Evolutionary conservation across 2,113 vertebrate species (phyloP), one percentile per base, ranked within the genome.

Genomic region (Albula glossodonta): DNA sequence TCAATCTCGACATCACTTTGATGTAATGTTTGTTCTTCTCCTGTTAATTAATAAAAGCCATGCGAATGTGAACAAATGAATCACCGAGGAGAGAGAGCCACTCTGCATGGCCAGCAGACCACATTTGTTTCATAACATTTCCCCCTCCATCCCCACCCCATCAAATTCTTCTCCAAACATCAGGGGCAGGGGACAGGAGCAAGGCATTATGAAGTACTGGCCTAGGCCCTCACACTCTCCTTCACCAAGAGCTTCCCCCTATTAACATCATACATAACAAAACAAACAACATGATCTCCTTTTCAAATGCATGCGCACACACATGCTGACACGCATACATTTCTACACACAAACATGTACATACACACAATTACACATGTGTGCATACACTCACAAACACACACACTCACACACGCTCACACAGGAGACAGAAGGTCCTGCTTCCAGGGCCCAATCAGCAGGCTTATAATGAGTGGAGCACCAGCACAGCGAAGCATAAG

Each of bases 1-100:
- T 88, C 6, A 88, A 85, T 84, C 86, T 87, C 77, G 85, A 90
- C 84, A 57, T 60, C 84, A 80, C 86, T 90, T 90, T 87, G 91
- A 92, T 89, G 83, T 51, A 12, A 60, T 56, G 66, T 66, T 51
- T 87, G 63, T 83, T 85, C 49, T 60, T 66, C 56, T 57, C 15
- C 41, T 81, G 51, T 83, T 79, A 66, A 85, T 80, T 50, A 81
- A 85, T 85, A 85, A 77, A 53, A 60, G 60, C 66, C n/a, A 10
- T 56, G 41, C 41, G 77, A 63, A 10, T 56, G 41, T 49, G 77
- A 63, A 25, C 19, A 51, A 1, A 56, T 19, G 48, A 51, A 63
- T 79, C 17, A 57, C 22, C 48, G 31, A 66, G 31, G 22, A 2
- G 78, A 25, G 50, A 51, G 80, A 10, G 52, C 51, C 2, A 0